Evolutionary conservation across 2,113 vertebrate species (phyloP).

Genomic region (Podocnemis expansa): DNA sequence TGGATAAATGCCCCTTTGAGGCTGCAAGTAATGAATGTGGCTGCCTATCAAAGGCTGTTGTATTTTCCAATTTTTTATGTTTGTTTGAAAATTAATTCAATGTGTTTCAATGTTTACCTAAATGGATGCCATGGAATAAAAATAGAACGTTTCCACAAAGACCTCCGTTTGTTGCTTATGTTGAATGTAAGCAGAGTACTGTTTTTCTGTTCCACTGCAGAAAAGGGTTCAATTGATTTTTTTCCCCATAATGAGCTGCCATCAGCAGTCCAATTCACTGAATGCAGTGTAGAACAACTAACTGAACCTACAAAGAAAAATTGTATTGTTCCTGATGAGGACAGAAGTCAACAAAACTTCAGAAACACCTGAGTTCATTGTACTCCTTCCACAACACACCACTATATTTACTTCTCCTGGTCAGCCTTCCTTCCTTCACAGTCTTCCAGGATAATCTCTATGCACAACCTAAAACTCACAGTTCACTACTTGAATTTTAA

Average conservation of each 20-base stretch:
- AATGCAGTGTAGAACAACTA: constrained; percentile 20
- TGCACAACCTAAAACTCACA: not conserved
- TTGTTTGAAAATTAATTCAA: constrained; percentile 72
- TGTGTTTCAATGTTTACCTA: constrained; percentile 72
- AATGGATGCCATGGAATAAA: constrained; percentile 62
- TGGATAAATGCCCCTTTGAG: constrained; percentile 79
- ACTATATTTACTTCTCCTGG: not conserved
- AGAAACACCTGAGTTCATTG: not conserved
- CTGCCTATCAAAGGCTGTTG: constrained; percentile 62
- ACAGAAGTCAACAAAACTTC: not conserved
- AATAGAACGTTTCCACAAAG: constrained; percentile 60
- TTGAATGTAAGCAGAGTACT: constrained; percentile 7
- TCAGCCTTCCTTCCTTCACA: not conserved
- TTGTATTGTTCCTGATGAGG: not conserved
- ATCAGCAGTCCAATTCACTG: not conserved
- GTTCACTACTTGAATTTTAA: not conserved
- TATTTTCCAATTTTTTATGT: constrained; percentile 74
- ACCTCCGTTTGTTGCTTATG: not conserved
- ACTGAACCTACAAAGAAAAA: constrained; percentile 1
- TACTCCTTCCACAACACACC: not conserved
- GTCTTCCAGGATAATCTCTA: not conserved
- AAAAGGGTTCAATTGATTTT: not conserved
- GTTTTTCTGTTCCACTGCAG: not conserved
- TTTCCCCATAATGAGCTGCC: constrained; percentile 1
- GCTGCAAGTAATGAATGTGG: constrained; percentile 71